Conservation (phyloP, 2,888 invertebrate genomes). For the Polymixis flavicincta region DNA sequence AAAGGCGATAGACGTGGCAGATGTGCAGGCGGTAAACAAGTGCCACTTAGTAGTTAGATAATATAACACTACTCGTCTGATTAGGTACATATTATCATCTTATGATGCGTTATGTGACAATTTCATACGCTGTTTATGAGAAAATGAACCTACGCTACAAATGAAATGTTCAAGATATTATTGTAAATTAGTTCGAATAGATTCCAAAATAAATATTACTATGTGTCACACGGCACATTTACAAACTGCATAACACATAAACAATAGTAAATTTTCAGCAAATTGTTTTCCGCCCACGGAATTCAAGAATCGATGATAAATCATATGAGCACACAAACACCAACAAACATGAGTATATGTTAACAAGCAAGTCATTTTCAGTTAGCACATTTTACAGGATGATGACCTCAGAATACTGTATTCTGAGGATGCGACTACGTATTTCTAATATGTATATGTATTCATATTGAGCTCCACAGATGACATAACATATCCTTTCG, state of each 20-base stretch:
- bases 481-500: background rate
- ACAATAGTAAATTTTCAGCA: conserved; percentile 33
- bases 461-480: background rate
- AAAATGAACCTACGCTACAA: conserved; percentile 4
- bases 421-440: background rate
- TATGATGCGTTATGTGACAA: conserved; percentile 37
- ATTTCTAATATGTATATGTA: background rate
- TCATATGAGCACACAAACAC: background rate
- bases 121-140: conserved; percentile 38
- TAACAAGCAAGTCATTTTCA: conserved; percentile 27
- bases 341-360: conserved; percentile 3
- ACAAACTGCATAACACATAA: conserved; percentile 19
- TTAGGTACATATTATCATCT: conserved; percentile 57
- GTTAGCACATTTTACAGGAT: conserved; percentile 10
- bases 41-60: conserved; percentile 51
- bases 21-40: conserved; percentile 73
- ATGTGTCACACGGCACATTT: conserved; percentile 20
- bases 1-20: conserved; percentile 64
- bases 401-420: no score
- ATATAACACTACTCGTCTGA: conserved; percentile 54
- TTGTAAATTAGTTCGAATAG: conserved; percentile 5
- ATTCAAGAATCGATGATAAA: conserved; percentile 23
- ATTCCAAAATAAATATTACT: conserved; percentile 31
- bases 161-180: background rate
- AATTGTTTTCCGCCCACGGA: conserved; percentile 24